phyloP scores from a whole-genome alignment of 30 jellyfish, hydroid and myxozoan genomes.

The Haliclystus octoradiatus region DNA sequence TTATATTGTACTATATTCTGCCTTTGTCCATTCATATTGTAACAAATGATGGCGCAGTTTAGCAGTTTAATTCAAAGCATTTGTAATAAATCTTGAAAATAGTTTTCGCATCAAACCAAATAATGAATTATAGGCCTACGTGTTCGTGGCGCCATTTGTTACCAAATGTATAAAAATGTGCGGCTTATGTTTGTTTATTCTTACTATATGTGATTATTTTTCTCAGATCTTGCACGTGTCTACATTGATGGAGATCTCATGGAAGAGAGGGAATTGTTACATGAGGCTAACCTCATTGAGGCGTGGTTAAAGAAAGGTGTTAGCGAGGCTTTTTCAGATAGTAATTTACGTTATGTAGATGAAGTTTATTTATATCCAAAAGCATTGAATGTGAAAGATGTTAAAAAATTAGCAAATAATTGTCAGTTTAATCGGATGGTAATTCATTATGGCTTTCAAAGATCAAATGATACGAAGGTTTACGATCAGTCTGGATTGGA shows the following conservation, averaged over 20 bases:
- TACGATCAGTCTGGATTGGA: constrained; percentile 91
- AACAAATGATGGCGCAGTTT: too few species aligned
- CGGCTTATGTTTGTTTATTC: too few species aligned
- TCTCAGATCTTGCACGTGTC: constrained; percentile 65
- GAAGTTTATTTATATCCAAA: constrained; percentile 65
- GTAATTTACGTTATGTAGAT: constrained; percentile 87
- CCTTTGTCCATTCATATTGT: too few species aligned
- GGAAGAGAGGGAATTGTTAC: constrained; percentile 42
- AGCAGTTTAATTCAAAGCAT: too few species aligned
- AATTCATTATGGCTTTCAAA: constrained; percentile 92
- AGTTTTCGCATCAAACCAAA: too few species aligned
- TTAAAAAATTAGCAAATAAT: constrained; percentile 38
- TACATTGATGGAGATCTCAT: constrained; percentile 75
- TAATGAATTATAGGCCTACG: too few species aligned
- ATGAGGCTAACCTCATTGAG: constrained; percentile 65
- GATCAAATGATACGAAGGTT: constrained; percentile 64
- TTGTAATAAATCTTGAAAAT: too few species aligned
- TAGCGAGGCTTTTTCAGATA: constrained; percentile 77
- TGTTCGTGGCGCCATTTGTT: too few species aligned
- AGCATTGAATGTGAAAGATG: constrained; percentile 67
- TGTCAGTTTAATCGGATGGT: constrained; percentile 90
- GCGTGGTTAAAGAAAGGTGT: constrained; percentile 93
- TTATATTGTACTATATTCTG: too few species aligned
- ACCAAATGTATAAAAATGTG: too few species aligned
- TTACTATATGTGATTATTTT: too few species aligned